Percentiles rank a stretch among this genome's conserved stretches.
Evolutionary conservation across 2,113 vertebrate species (phyloP).

Genomic region (Odocoileus virginianus): DNA sequence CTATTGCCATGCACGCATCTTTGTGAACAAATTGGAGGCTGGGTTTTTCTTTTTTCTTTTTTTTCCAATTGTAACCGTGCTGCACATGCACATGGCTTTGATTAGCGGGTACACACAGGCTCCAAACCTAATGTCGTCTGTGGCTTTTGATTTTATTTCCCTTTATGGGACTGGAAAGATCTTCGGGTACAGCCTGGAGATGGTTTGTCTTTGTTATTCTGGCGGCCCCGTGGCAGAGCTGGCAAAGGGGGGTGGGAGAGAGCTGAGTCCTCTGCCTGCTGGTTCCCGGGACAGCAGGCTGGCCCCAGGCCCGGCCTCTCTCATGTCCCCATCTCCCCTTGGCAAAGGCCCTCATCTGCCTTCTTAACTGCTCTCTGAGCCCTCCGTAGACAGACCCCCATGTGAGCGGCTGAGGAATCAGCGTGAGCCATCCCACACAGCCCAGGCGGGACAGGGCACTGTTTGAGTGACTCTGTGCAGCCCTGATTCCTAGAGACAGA

Average conservation of each 20-base stretch:
- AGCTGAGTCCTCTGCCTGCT: no score
- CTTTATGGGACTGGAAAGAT: conserved; percentile 21
- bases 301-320: neutral
- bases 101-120: neutral
- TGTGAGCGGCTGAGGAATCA: neutral
- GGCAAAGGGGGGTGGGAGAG: rapidly evolving
- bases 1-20: rapidly evolving
- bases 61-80: rapidly evolving
- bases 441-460: no score
- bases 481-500: neutral
- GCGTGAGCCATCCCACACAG: neutral
- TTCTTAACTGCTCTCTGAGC: neutral
- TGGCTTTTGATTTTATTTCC: neutral
- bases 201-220: neutral
- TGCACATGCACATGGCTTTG: neutral
- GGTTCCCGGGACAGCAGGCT: neutral
- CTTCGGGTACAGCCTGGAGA: neutral
- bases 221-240: neutral
- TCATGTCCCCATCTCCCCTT: neutral
- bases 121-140: neutral
- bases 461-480: rapidly evolving
- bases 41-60: neutral
- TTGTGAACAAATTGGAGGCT: neutral
- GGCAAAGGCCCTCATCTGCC: neutral
- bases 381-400: rapidly evolving